Percentiles rank a stretch among this genome's conserved stretches.
These are phyloP conservation scores for Drosophila sordidula DNA, from an alignment of 2,888 invertebrate genomes.

Conservation along the genomic window DNA sequence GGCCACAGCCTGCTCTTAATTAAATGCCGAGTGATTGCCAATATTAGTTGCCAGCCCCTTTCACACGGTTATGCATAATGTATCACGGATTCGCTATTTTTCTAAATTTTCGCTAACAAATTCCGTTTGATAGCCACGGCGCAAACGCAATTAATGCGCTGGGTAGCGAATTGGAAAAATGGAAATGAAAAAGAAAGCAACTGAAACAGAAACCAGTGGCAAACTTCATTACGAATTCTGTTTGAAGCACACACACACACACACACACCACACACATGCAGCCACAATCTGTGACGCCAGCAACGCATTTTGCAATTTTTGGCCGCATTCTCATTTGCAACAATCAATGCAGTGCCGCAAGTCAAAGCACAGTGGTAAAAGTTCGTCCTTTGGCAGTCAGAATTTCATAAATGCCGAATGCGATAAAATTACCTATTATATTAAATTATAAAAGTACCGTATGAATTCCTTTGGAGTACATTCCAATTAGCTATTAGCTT, in stretches of 20 bases:
- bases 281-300: conserved; percentile 15
- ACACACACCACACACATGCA: neutral
- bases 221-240: conserved; percentile 61
- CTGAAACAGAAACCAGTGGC: conserved; percentile 26
- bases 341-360: conserved; percentile 26
- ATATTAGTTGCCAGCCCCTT: neutral
- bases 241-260: conserved; percentile 31
- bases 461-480: too few species aligned
- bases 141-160: conserved; percentile 5
- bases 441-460: too few species aligned
- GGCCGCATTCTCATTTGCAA: conserved; percentile 32
- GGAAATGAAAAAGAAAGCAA: neutral
- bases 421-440: too few species aligned
- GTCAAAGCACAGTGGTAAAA: conserved; percentile 22
- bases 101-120: conserved; percentile 32
- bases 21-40: conserved; percentile 3
- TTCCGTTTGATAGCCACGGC: conserved; percentile 36
- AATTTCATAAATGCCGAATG: too few species aligned
- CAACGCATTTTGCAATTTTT: conserved; percentile 32
- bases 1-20: conserved; percentile 2
- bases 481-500: too few species aligned
- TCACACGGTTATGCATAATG: neutral
- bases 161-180: neutral
- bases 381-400: too few species aligned
- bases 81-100: conserved; percentile 25